phyloP scores from a whole-genome alignment of 37 sponge, comb jelly and placozoan species.

The Ianthella basta region DNA sequence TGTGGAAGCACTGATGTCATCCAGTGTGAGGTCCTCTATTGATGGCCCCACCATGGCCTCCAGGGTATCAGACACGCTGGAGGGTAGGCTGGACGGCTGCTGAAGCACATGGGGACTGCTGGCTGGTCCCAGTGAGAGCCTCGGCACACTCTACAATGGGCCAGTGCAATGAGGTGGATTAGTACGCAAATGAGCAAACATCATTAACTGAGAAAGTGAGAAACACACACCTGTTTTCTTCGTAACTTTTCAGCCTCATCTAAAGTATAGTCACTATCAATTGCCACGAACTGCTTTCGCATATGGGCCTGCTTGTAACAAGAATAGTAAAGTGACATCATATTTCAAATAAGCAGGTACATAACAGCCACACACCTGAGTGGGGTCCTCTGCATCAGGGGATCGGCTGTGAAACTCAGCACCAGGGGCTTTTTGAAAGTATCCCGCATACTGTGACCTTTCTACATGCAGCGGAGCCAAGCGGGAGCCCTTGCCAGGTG shows the following conservation, averaged over 20 bases:
- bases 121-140: slow-evolving; percentile 51
- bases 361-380: no score
- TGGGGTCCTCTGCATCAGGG: slow-evolving; percentile 53
- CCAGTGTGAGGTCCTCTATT: slow-evolving; percentile 77
- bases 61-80: slow-evolving; percentile 70
- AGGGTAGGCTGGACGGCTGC: slow-evolving; percentile 74
- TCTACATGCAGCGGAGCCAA: neutral
- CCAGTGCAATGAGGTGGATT: neutral
- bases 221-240: slow-evolving; percentile 57
- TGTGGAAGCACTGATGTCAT: slow-evolving; percentile 53
- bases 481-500: slow-evolving; percentile 48
- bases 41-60: slow-evolving; percentile 77
- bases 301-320: slow-evolving; percentile 37
- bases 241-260: slow-evolving; percentile 68
- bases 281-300: slow-evolving; percentile 61
- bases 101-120: slow-evolving; percentile 54
- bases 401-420: slow-evolving; percentile 74
- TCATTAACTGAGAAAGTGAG: no score
- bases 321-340: no score
- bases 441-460: neutral
- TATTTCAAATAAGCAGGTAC: no score
- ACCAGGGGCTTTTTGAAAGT: slow-evolving; percentile 75
- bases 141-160: slow-evolving; percentile 42
- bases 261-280: slow-evolving; percentile 69
- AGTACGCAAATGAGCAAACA: no score